Evolutionary conservation across 2,888 invertebrate genomes (phyloP), one percentile per base, ranked within the genome.

Genomic region (Drosophila mayaguana): DNA sequence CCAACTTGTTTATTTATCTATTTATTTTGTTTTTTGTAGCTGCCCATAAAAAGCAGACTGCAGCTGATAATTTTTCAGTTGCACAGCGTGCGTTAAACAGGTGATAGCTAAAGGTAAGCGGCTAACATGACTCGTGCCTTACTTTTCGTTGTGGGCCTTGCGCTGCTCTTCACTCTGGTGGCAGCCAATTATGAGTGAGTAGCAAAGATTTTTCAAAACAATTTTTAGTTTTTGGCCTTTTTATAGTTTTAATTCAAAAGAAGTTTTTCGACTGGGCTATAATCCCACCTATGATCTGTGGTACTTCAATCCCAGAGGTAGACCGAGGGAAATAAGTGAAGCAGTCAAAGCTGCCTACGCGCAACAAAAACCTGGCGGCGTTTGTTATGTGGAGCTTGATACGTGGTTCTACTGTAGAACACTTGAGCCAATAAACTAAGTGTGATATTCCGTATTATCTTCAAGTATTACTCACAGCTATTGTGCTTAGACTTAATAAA

Each of bases 211-310:
- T 6, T 50, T 16, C 14, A 9, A 48, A 28, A 18, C 6, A 28
- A 18, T 32, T 5, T 43, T 0, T 2, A 54, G 20, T 22, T n/a
- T 9, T 11, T 18, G 20, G 2, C 11, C 11, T 20, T 36, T 11
- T 12, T 14, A 3, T 20, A 69, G 80, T 3, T 1, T 2, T 0
- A 5, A 2, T 8, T 18, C 51, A 7, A 25, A 18, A 36, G 54
- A 40, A 9, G 46, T 46, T 18, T 20, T 42, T 2, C 42, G 25
- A 16, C 43, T 84, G 36, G 53, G 57, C 32, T 83, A 72, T 16
- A 84, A 90, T 69, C 83, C 89, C 18, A 88, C 83, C 36, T 90
- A 84, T 25, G 90, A 84, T 1, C 18, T 88, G 2, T 84, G 86
- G 86, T 90, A 69, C 48, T 83, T 90, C 42, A 1, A 53, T 3